A percentile compares a stretch with the other conserved stretches of the same genome.
Evolutionary conservation across 2,113 vertebrate genomes (phyloP).

Genomic region (Apteryx owenii): DNA sequence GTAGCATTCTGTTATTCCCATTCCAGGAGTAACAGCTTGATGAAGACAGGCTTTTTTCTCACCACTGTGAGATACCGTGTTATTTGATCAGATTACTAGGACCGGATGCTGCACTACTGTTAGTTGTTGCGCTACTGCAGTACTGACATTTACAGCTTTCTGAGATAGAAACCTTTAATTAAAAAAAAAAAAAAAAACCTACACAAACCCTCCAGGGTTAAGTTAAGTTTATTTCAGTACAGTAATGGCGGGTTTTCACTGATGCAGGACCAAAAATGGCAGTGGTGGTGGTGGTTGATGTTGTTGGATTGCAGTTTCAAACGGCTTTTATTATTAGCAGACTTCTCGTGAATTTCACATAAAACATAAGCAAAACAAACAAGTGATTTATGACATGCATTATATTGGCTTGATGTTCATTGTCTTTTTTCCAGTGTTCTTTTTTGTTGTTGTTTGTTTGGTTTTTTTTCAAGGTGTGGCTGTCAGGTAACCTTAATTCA

Average conservation of each 20-base stretch:
- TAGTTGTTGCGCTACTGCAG: background rate
- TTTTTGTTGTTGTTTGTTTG: no score
- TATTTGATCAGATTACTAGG: background rate
- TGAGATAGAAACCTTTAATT: background rate
- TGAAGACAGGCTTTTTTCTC: background rate
- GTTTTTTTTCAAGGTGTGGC: background rate
- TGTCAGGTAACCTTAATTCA: background rate
- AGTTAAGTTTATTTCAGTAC: background rate
- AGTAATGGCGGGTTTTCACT: background rate
- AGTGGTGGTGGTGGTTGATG: background rate
- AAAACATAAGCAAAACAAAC: background rate
- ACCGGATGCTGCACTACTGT: background rate
- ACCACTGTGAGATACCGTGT: rapidly evolving
- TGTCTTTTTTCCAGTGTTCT: background rate
- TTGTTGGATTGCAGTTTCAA: background rate
- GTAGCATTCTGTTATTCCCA: background rate
- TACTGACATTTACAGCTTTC: background rate
- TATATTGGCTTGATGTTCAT: background rate
- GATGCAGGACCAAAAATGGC: background rate
- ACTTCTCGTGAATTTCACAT: background rate
- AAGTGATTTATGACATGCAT: background rate
- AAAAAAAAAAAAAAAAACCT: background rate
- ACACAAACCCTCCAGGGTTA: background rate
- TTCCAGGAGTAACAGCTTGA: background rate
- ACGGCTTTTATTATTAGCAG: background rate